These are phyloP conservation scores for Hemaris fuciformis DNA, from an alignment of 2,888 invertebrate genomes.

Conservation along the genomic window DNA sequence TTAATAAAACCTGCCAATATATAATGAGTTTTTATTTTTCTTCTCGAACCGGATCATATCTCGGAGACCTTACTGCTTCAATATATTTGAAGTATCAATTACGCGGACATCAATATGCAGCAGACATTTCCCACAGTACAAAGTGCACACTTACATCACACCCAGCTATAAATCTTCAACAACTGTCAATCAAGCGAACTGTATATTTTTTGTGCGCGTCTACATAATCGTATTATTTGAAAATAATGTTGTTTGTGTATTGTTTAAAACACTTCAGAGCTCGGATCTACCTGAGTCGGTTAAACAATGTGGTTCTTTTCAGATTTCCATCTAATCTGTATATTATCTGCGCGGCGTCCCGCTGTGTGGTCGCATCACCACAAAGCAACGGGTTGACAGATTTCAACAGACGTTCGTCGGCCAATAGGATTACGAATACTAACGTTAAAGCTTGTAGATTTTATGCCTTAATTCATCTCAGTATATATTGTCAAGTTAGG, in stretches of 20 bases:
- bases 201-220: slow-evolving; percentile 47
- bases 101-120: neutral
- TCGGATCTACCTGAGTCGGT: slow-evolving; percentile 63
- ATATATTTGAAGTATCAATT: neutral
- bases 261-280: slow-evolving; percentile 67
- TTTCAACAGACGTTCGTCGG: slow-evolving; percentile 65
- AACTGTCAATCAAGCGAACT: slow-evolving; percentile 53
- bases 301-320: slow-evolving; percentile 73
- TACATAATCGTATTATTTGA: slow-evolving; percentile 67
- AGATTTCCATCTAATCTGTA: slow-evolving; percentile 78
- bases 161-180: slow-evolving; percentile 32
- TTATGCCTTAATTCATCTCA: slow-evolving; percentile 41
- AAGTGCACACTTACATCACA: slow-evolving; percentile 27
- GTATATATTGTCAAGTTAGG: slow-evolving; percentile 22
- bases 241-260: slow-evolving; percentile 76
- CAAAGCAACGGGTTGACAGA: slow-evolving; percentile 81
- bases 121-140: neutral
- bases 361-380: slow-evolving; percentile 68
- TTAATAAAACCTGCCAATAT: neutral
- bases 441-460: slow-evolving; percentile 49
- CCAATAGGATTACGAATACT: slow-evolving; percentile 70
- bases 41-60: neutral
- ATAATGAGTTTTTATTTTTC: neutral
- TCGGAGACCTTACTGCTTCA: neutral
- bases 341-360: slow-evolving; percentile 69